A percentile compares a stretch with the other conserved stretches of the same genome.
Evolutionary conservation across 2,797 vertebrate genomes (phyloP).

Genomic region (Thamnophis elegans): DNA sequence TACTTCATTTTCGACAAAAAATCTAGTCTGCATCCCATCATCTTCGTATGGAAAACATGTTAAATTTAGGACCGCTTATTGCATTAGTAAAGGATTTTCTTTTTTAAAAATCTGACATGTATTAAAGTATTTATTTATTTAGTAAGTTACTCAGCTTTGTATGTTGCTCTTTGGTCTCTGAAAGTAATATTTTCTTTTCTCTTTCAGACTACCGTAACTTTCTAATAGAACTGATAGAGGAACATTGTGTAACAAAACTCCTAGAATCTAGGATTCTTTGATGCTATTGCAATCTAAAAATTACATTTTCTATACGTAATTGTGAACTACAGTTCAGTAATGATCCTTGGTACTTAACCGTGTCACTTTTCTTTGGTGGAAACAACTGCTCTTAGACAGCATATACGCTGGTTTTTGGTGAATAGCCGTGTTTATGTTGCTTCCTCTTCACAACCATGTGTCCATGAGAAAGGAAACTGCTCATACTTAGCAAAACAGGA

Average conservation of each 20-base stretch:
- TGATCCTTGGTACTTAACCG: conserved; percentile 43
- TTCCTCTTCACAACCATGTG: conserved; percentile 54
- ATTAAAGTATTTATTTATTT: background rate
- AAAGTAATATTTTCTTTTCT: background rate
- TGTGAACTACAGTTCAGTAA: conserved; percentile 62
- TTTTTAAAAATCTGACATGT: background rate
- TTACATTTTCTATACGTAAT: conserved; percentile 55
- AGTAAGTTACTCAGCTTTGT: background rate
- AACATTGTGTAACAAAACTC: conserved; percentile 34
- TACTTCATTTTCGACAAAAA: background rate
- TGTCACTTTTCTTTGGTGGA: conserved; percentile 64
- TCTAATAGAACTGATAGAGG: background rate
- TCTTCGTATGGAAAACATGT: background rate
- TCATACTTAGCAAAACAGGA: background rate
- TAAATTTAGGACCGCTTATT: background rate
- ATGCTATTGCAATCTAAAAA: conserved; percentile 57
- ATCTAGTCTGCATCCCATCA: background rate
- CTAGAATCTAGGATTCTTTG: accelerated
- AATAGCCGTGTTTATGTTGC: conserved; percentile 50
- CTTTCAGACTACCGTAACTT: background rate
- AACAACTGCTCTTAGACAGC: conserved; percentile 65
- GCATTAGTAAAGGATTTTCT: background rate
- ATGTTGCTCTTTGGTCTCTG: background rate
- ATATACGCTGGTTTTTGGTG: conserved; percentile 42
- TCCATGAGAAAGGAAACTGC: conserved; percentile 49